Conservation (phyloP, 64 coral and sea anemone genomes). For the Montipora cactus region DNA sequence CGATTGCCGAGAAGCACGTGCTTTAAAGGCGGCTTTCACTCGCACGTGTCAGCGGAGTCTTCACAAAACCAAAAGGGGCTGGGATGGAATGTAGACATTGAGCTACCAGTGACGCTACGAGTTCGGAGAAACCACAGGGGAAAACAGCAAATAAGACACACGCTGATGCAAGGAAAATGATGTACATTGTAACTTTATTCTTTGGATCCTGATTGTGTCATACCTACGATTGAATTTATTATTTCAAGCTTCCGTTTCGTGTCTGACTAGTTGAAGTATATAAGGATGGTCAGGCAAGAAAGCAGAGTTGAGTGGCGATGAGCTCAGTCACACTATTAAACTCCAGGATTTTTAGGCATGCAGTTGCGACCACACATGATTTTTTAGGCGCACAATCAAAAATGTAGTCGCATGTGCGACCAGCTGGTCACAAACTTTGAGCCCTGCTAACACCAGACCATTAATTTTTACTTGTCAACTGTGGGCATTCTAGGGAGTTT, state of each 20-base stretch:
- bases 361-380: background rate
- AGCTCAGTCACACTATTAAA: background rate
- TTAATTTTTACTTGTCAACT: too few relatives aligned
- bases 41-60: background rate
- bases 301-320: background rate
- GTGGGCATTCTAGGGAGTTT: too few relatives aligned
- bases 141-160: slow-evolving; percentile 30
- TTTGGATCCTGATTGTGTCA: background rate
- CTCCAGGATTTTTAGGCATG: background rate
- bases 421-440: background rate
- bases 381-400: background rate
- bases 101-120: background rate
- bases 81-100: slow-evolving; percentile 27
- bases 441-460: background rate
- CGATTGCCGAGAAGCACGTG: background rate
- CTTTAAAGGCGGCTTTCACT: background rate
- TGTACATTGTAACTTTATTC: slow-evolving; percentile 9
- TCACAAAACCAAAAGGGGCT: background rate
- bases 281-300: slow-evolving; percentile 21
- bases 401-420: background rate
- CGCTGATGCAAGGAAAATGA: slow-evolving; percentile 29
- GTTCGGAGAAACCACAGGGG: slow-evolving; percentile 23
- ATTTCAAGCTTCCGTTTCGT: slow-evolving; percentile 4
- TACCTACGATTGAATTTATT: too few relatives aligned
- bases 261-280: slow-evolving; percentile 23